Base-by-base conservation (phyloP, 2,797 vertebrate genomes). In the Crypturellus tataupa region DNA sequence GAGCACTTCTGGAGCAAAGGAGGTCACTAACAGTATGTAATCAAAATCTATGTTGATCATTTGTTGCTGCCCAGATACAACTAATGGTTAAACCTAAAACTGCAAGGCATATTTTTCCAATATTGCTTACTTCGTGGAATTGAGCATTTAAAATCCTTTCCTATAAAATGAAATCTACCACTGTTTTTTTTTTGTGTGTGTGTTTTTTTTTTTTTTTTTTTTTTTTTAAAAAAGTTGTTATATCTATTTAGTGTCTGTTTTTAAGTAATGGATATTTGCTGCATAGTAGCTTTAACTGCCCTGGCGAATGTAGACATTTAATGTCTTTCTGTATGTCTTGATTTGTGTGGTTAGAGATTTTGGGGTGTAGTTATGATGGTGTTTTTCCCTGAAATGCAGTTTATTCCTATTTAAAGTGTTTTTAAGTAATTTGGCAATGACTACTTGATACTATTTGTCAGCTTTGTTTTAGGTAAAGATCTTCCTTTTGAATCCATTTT, bases 51-150 rank as follows among this genome's bases (percentile, higher is more conserved):
- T 35, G 1, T 27, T 33, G 35, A 2, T 7, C 70, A 64, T 77
- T 71, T 71, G 31, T 87, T 19, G 31, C 16, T 25, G 18, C 80
- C 68, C 23, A n/a, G 17, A 33, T 73, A 12, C 39, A 37, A 58
- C 80, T 67, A 46, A 46, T 27, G 12, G 77, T 27, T 69, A 65
- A 86, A 73, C 15, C 33, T 59, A 13, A 2, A 46, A 14, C 53
- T 89, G 29, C 47, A 85, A 89, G 15, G 29, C 12, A 15, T 46
- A 18, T 77, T 16, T 89, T 93, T 86, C 78, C 40, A 75, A 2
- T 62, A 80, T 11, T 76, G 23, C 46, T 87, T 82, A 55, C 33
- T 80, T 55, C 5, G 29, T 56, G 21, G 9, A 78, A 60, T n/a
- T 49, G 29, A 87, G 29, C 20, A n/a, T 39, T 37, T 59, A 27